phyloP scores from a whole-genome alignment of 1,140 invertebrate species.

The Anastatus disparis region DNA sequence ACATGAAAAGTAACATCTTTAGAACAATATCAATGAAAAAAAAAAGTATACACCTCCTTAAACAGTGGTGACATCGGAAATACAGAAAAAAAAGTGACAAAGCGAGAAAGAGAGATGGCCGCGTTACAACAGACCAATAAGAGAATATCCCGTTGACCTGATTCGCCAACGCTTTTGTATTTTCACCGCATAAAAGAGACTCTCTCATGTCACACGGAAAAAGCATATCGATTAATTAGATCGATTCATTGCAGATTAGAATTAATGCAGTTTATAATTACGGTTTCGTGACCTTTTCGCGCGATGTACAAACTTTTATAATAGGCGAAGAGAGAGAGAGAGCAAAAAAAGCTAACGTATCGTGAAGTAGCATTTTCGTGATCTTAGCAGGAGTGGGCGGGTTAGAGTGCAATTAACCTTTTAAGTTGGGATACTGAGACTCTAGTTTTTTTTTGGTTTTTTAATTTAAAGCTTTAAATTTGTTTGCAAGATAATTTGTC shows the following conservation, averaged over 20 bases:
- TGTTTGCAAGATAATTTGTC: too few species aligned
- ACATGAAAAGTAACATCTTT: not conserved
- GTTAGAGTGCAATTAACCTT: not conserved
- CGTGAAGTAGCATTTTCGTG: not conserved
- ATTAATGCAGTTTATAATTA: conserved; percentile 5
- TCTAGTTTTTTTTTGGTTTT: not conserved
- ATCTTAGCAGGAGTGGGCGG: not conserved
- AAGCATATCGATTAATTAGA: conserved; percentile 1
- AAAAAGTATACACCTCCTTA: not conserved
- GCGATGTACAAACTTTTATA: too few species aligned
- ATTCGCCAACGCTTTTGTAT: not conserved
- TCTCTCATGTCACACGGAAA: too few species aligned
- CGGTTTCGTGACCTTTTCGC: conserved; percentile 2
- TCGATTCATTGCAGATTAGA: not conserved
- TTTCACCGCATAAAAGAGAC: too few species aligned
- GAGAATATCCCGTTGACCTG: conserved; percentile 13
- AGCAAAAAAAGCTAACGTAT: not conserved
- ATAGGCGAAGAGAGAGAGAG: not conserved
- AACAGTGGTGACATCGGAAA: conserved; percentile 5
- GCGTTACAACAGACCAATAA: too few species aligned
- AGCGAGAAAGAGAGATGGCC: too few species aligned
- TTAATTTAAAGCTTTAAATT: too few species aligned
- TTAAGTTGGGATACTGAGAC: not conserved
- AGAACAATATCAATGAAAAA: not conserved
- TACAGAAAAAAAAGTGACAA: not conserved